These are phyloP conservation scores for Reticulitermes speratus DNA, from an alignment of 1,140 invertebrate genomes.

Conservation along the genomic window DNA sequence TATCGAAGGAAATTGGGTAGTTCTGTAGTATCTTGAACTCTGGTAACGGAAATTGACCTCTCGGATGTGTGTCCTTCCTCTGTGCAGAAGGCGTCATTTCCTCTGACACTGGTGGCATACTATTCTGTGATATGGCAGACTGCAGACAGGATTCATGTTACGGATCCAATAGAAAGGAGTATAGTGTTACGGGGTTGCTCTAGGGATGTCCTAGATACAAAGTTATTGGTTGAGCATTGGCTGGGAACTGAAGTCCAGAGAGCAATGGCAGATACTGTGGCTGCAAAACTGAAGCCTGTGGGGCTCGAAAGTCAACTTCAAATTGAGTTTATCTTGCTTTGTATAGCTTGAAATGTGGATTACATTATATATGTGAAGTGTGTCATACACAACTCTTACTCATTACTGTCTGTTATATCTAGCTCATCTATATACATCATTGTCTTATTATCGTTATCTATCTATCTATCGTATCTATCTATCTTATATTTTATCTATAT, in stretches of 20 bases:
- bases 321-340: background rate
- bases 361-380: no score
- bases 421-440: no score
- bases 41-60: background rate
- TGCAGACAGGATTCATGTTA: background rate
- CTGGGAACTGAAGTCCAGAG: background rate
- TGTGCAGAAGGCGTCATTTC: slow-evolving; percentile 1
- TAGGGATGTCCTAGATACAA: background rate
- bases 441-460: no score
- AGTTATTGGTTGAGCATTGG: background rate
- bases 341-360: no score
- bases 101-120: background rate
- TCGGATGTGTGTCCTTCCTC: background rate
- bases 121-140: background rate
- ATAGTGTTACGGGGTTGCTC: background rate
- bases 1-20: background rate
- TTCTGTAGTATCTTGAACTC: background rate
- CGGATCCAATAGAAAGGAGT: background rate
- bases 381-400: no score
- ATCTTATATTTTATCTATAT: no score
- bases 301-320: background rate
- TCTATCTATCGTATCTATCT: no score
- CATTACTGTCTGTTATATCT: no score
- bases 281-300: background rate
- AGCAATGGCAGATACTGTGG: background rate